Percentiles rank a stretch among this genome's conserved stretches.
These are phyloP conservation scores for Lycaon pictus DNA, from an alignment of 2,113 vertebrate genomes.

Conservation along the genomic window DNA sequence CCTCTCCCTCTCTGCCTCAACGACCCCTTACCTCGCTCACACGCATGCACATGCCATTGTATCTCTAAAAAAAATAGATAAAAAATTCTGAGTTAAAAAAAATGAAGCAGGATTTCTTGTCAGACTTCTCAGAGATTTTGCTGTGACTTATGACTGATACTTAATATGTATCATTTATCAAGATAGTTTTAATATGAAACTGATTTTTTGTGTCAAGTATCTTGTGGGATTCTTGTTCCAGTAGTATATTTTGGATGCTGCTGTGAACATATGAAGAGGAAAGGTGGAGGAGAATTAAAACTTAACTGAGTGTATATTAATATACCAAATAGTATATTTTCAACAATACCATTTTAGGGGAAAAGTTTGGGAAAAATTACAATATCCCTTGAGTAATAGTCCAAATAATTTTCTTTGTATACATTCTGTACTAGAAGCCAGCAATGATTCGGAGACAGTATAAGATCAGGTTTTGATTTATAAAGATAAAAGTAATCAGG, in stretches of 20 bases:
- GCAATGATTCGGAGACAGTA: neutral
- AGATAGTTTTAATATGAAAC: conserved; percentile 7
- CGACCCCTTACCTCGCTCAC: too few species aligned
- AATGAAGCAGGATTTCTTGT: neutral
- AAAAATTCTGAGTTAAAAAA: neutral
- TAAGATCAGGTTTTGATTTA: neutral
- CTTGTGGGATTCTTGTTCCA: neutral
- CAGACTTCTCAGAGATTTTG: neutral
- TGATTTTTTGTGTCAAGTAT: neutral
- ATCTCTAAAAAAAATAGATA: neutral
- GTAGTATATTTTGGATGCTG: neutral
- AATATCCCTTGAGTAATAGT: neutral
- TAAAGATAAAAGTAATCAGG: neutral
- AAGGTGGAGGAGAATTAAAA: neutral
- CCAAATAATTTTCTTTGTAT: neutral
- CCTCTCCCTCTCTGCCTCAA: neutral
- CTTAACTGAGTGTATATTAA: neutral
- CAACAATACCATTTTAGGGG: neutral
- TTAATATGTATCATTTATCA: neutral
- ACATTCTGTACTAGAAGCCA: neutral
- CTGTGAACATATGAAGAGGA: neutral
- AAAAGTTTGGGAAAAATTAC: neutral
- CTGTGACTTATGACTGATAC: neutral
- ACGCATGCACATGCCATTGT: neutral
- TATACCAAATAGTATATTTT: neutral